A percentile compares a stretch with the other conserved stretches of the same genome.
Evolutionary conservation across 2,113 vertebrate genomes (phyloP).

Genomic region (Ibidorhyncha struthersii): DNA sequence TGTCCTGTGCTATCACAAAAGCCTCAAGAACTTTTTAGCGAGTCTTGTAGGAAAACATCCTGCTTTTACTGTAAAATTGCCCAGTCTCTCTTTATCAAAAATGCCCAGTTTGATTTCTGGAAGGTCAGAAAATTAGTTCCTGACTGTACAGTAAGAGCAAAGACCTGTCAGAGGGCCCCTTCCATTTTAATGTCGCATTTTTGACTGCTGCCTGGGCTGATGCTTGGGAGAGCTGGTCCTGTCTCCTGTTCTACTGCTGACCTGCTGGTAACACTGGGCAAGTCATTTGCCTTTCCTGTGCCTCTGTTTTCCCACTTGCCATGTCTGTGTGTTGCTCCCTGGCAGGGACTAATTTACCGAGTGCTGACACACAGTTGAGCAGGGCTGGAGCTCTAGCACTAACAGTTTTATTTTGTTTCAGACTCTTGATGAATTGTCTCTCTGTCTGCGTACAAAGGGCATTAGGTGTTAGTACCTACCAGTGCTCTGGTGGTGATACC

Average conservation of each 20-base stretch:
- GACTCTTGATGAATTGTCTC: not conserved
- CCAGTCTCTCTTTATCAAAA: not conserved
- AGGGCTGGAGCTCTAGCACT: not conserved
- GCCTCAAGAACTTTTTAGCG: not conserved
- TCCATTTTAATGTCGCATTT: not conserved
- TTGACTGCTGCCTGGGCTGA: not conserved
- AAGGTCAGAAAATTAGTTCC: not conserved
- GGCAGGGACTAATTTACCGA: not conserved
- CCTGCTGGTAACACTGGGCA: not conserved
- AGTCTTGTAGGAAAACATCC: not conserved
- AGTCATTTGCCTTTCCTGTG: not conserved
- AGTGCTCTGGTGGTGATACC: not conserved
- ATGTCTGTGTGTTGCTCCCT: not conserved
- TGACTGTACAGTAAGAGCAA: not conserved
- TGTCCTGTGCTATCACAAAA: not conserved
- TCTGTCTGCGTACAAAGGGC: not conserved
- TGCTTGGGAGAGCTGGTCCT: not conserved
- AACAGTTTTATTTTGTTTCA: not conserved
- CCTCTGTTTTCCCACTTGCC: not conserved
- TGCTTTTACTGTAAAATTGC: not conserved
- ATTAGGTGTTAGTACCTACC: not conserved
- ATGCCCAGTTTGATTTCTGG: not conserved
- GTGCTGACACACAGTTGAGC: not conserved
- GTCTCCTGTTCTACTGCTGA: not conserved
- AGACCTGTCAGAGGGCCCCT: not conserved